Evolutionary conservation across 2,113 vertebrate species (phyloP).

Genomic region (Anguilla rostrata): DNA sequence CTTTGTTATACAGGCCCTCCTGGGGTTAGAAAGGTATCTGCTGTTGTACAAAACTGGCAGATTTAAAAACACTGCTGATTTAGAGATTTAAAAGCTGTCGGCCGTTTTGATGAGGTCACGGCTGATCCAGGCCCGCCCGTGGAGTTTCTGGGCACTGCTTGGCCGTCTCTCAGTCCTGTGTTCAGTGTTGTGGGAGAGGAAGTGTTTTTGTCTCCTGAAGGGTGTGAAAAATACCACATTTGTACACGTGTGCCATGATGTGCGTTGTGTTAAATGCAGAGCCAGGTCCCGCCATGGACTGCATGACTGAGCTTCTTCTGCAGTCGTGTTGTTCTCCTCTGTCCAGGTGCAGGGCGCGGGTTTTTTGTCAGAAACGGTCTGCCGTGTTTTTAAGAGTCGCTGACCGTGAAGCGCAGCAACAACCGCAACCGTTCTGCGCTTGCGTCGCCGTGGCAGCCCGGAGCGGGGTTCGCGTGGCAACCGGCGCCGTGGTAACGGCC

Average conservation of each 20-base stretch:
- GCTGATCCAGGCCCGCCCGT: constrained; percentile 26
- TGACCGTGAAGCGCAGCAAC: too few relatives aligned
- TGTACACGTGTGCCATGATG: too few relatives aligned
- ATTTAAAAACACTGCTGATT: constrained; percentile 7
- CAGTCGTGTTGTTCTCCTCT: not conserved
- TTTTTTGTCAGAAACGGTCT: not conserved
- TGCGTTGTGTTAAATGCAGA: not conserved
- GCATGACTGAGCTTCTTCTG: not conserved
- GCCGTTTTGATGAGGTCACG: constrained; percentile 43
- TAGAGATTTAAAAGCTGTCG: constrained; percentile 29
- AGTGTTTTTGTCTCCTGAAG: not conserved
- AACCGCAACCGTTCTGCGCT: too few relatives aligned
- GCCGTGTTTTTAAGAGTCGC: not conserved
- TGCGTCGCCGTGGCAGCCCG: too few relatives aligned
- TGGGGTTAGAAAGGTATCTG: not conserved
- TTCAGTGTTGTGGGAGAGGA: not conserved
- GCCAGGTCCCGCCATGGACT: not conserved
- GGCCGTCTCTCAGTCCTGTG: constrained; percentile 1
- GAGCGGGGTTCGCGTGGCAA: too few relatives aligned
- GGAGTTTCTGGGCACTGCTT: constrained; percentile 33
- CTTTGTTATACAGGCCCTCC: not conserved
- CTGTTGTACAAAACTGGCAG: not conserved
- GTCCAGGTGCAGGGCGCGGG: not conserved
- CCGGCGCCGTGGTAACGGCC: constrained; percentile 19
- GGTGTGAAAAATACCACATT: not conserved